Percentiles rank a stretch among this genome's conserved stretches.
Conservation (phyloP, 2,113 vertebrate species). For the Fulmarus glacialis region DNA sequence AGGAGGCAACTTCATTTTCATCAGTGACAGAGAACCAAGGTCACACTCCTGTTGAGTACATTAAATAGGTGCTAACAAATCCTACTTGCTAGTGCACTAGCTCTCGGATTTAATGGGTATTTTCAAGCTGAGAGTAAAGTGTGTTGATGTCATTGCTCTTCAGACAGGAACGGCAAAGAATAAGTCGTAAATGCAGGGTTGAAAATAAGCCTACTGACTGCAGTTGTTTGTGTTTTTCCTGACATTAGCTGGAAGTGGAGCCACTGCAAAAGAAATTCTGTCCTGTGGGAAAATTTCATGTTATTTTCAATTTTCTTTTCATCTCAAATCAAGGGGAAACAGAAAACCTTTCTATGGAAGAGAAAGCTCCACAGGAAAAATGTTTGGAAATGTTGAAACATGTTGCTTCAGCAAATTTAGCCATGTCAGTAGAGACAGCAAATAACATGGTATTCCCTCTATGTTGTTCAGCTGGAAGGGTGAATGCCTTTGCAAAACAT, state of each 20-base stretch:
- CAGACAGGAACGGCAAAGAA: not conserved
- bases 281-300: constrained; percentile 30
- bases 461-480: not conserved
- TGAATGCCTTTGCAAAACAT: not conserved
- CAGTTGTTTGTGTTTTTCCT: not conserved
- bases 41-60: not conserved
- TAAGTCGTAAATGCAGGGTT: not conserved
- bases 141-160: not conserved
- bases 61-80: not conserved
- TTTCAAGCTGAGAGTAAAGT: not conserved
- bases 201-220: not conserved
- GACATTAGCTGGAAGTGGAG: not conserved
- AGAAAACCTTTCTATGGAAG: constrained; percentile 3
- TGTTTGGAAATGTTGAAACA: constrained; percentile 7
- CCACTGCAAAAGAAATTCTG: not conserved
- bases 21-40: not conserved
- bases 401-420: not conserved
- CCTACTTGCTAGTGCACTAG: not conserved
- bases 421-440: not conserved
- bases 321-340: constrained; percentile 32
- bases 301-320: constrained; percentile 55
- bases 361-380: constrained; percentile 33
- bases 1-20: not conserved
- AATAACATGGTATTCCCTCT: not conserved
- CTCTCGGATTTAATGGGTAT: not conserved